Evolutionary conservation across 2,113 vertebrate genomes (phyloP).

Genomic region (Delphinapterus leucas): DNA sequence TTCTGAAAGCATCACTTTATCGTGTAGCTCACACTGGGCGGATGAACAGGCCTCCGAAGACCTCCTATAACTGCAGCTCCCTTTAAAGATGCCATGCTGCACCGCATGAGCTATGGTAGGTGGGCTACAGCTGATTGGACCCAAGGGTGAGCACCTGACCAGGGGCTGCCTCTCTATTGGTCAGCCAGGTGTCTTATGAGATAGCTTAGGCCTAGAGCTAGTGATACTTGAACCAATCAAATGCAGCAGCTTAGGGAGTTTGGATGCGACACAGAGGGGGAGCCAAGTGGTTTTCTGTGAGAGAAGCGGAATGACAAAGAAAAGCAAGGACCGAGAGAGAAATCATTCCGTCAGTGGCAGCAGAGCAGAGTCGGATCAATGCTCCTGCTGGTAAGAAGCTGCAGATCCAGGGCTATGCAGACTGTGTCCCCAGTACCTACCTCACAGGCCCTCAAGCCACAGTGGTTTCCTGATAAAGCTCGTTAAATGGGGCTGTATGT

Average conservation of each 20-base stretch:
- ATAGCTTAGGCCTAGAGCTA: not conserved
- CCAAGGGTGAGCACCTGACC: not conserved
- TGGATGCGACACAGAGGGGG: fast-evolving
- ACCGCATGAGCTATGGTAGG: fast-evolving
- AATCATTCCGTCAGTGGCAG: fast-evolving
- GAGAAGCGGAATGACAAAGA: not conserved
- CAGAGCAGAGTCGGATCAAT: not conserved
- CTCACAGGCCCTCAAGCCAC: fast-evolving
- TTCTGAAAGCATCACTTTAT: not conserved
- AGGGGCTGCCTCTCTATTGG: not conserved
- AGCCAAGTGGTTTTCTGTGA: not conserved
- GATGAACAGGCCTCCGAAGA: not conserved
- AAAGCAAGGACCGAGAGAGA: not conserved
- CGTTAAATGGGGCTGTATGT: not conserved
- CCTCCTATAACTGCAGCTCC: not conserved
- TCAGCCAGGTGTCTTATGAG: not conserved
- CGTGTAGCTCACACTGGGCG: not conserved
- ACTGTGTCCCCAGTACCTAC: not conserved
- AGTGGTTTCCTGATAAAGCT: not conserved
- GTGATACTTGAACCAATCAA: not conserved
- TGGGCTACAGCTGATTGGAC: not conserved
- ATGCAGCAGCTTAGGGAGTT: not conserved
- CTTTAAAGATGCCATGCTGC: not conserved
- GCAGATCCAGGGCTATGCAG: too few relatives aligned
- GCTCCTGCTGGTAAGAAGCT: not conserved